Percentiles rank a stretch among this genome's conserved stretches.
Evolutionary conservation across 2,113 vertebrate genomes (phyloP).

Genomic region (Calcarius ornatus): DNA sequence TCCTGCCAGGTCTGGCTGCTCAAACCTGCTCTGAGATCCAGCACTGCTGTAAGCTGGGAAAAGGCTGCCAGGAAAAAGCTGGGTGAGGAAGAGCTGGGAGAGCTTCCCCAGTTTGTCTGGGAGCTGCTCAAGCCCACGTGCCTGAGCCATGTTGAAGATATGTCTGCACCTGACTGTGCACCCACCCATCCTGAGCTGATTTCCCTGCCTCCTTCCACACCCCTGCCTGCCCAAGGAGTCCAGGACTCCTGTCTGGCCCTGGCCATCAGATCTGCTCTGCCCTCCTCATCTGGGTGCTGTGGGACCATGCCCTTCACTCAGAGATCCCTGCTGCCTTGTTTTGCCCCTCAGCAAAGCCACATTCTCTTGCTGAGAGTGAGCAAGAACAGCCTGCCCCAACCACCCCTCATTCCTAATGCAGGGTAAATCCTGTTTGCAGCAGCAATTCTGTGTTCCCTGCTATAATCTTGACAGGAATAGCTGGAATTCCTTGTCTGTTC

Average conservation of each 20-base stretch:
- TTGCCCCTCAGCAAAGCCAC: background rate
- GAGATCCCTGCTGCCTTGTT: background rate
- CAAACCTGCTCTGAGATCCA: too few relatives aligned
- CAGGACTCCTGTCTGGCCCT: background rate
- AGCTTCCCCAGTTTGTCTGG: background rate
- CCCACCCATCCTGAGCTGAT: background rate
- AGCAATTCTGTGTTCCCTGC: background rate
- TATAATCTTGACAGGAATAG: background rate
- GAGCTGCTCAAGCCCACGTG: background rate
- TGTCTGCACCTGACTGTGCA: background rate
- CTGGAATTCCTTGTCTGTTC: constrained; percentile 2
- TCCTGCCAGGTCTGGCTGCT: background rate
- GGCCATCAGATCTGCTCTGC: background rate
- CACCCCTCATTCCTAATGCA: background rate
- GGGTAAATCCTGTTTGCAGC: background rate
- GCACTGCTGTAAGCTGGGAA: background rate
- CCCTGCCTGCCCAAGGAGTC: background rate
- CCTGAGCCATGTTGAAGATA: background rate
- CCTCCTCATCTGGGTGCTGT: background rate
- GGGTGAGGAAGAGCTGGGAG: background rate
- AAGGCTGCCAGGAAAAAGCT: background rate
- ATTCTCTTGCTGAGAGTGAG: background rate
- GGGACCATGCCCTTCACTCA: background rate
- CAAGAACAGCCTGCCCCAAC: background rate
- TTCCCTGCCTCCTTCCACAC: background rate